Conservation (phyloP, 2,797 vertebrate genomes). For the Typhlichthys subterraneus region DNA sequence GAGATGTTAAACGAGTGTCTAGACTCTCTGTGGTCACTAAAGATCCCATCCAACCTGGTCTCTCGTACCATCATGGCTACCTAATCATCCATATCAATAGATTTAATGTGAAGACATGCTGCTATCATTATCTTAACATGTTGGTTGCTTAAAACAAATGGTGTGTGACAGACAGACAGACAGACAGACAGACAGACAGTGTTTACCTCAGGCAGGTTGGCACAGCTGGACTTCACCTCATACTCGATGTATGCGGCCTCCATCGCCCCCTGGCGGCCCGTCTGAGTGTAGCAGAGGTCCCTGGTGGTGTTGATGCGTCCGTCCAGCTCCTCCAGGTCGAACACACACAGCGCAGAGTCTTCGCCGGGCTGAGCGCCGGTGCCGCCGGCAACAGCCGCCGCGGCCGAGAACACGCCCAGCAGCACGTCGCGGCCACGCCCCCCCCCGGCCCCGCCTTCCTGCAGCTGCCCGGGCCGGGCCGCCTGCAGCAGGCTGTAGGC, state of each 20-base stretch:
- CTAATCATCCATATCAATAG: no score
- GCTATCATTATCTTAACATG: no score
- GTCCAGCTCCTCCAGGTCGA: constrained; percentile 87
- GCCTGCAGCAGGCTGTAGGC: constrained; percentile 91
- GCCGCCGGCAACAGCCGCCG: no score
- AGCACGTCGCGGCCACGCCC: constrained; percentile 73
- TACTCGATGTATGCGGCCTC: constrained; percentile 96
- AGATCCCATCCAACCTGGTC: no score
- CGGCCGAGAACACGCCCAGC: constrained; percentile 87
- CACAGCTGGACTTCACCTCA: constrained; percentile 94
- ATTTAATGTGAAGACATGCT: no score
- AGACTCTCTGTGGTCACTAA: constrained; percentile 1
- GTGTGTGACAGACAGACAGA: no score
- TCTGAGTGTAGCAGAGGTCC: constrained; percentile 92
- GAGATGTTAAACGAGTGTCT: no score
- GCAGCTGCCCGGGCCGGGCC: constrained; percentile 79
- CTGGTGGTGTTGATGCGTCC: constrained; percentile 86
- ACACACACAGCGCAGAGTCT: constrained; percentile 91
- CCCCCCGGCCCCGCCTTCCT: constrained; percentile 27
- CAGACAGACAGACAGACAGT: constrained; percentile 1
- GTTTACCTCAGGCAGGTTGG: constrained; percentile 91
- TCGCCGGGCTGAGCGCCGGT: constrained; percentile 75
- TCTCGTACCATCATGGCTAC: no score
- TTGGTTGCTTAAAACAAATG: no score
- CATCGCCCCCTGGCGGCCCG: constrained; percentile 80